These are phyloP conservation scores for Tetramorium parvispinum DNA, from an alignment of 1,140 invertebrate genomes.

Conservation along the genomic window DNA sequence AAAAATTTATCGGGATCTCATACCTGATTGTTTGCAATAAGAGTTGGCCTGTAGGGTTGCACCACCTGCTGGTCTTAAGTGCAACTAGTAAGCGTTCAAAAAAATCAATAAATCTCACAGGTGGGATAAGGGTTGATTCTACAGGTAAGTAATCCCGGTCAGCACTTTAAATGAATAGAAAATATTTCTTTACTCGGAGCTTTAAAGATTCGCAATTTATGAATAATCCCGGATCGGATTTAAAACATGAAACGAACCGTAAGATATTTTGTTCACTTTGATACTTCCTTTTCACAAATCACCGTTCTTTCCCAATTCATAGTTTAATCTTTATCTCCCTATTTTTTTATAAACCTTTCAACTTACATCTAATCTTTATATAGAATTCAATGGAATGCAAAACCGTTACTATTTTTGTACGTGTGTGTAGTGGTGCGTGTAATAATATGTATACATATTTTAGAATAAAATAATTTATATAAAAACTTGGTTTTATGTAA, in stretches of 20 bases:
- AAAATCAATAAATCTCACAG: slow-evolving; percentile 80
- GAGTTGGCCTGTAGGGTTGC: slow-evolving; percentile 27
- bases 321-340: slow-evolving; percentile 19
- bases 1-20: slow-evolving; percentile 1
- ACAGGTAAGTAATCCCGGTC: slow-evolving; percentile 72
- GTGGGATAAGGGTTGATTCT: slow-evolving; percentile 76
- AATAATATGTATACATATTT: background rate
- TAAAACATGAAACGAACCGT: slow-evolving; percentile 74
- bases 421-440: no score
- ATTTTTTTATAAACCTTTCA: slow-evolving; percentile 19
- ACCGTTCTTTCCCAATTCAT: slow-evolving; percentile 9
- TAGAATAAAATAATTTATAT: background rate
- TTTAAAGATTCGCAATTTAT: slow-evolving; percentile 6
- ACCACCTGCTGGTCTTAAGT: slow-evolving; percentile 78
- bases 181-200: background rate
- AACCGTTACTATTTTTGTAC: background rate
- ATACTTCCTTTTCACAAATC: slow-evolving; percentile 52
- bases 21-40: slow-evolving; percentile 11
- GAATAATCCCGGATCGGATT: slow-evolving; percentile 61
- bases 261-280: slow-evolving; percentile 68
- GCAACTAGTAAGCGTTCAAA: slow-evolving; percentile 67
- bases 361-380: background rate
- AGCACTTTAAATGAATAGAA: background rate
- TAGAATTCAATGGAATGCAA: background rate
- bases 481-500: background rate